Percentiles rank a stretch among this genome's conserved stretches.
These are phyloP conservation scores for Steinernema khuongi DNA, from an alignment of 1,140 invertebrate species.

Conservation along the genomic window DNA sequence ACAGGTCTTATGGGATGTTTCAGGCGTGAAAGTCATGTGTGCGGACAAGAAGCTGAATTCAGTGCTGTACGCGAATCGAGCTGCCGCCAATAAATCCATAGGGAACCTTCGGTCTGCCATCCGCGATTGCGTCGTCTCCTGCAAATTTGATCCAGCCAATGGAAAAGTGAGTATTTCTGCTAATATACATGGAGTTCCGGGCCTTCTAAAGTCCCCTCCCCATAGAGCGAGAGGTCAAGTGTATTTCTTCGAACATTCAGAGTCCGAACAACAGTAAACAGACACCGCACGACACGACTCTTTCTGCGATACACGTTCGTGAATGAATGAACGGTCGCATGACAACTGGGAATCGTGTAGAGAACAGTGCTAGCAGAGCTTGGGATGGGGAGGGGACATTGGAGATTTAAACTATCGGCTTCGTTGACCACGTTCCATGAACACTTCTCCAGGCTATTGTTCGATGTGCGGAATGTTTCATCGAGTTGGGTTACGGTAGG, in stretches of 20 bases:
- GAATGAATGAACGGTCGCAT: no score
- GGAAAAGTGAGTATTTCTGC: slow-evolving; percentile 52
- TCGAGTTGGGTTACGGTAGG: slow-evolving; percentile 16
- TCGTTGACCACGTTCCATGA: neutral
- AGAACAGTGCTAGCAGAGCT: no score
- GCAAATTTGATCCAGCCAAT: slow-evolving; percentile 61
- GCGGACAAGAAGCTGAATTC: slow-evolving; percentile 72
- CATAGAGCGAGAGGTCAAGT: no score
- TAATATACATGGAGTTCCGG: neutral
- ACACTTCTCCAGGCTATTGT: slow-evolving; percentile 1
- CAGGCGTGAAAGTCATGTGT: slow-evolving; percentile 73
- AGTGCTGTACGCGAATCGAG: slow-evolving; percentile 81
- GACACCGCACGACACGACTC: no score
- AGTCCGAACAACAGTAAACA: no score
- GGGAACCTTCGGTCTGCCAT: slow-evolving; percentile 67
- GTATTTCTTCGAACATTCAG: no score
- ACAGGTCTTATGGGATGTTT: slow-evolving; percentile 21
- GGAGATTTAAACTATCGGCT: neutral
- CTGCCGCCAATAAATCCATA: slow-evolving; percentile 77
- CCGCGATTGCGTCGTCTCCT: slow-evolving; percentile 60
- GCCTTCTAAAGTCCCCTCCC: no score
- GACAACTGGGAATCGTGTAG: no score
- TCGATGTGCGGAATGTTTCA: slow-evolving; percentile 14
- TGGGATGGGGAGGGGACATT: no score
- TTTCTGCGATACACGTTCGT: no score